Percentiles rank a stretch among this genome's conserved stretches.
Conservation (phyloP, 2,797 vertebrate species). For the Manis javanica region DNA sequence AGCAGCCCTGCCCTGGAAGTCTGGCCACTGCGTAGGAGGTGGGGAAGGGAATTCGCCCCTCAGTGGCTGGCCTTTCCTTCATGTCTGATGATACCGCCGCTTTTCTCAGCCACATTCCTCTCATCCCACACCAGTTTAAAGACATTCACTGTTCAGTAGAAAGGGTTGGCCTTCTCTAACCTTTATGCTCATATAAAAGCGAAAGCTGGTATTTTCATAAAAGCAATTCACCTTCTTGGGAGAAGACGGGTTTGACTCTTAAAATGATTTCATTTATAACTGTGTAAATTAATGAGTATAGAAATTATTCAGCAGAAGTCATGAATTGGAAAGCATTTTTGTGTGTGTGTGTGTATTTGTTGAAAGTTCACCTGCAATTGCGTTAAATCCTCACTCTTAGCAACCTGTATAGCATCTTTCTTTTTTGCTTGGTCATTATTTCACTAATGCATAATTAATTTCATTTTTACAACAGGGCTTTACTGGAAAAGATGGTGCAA, state of each 20-base stretch:
- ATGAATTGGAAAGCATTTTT: not conserved
- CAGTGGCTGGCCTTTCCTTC: not conserved
- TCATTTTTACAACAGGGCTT: constrained; percentile 91
- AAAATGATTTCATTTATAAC: constrained; percentile 30
- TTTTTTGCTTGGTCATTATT: not conserved
- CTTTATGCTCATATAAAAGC: not conserved
- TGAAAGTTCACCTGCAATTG: not conserved
- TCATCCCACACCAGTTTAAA: not conserved
- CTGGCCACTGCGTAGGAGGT: not conserved
- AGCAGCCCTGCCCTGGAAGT: not conserved
- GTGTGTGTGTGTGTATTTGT: not conserved
- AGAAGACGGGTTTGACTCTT: not conserved
- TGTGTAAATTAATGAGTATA: not conserved
- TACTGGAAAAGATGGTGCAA: constrained; percentile 94
- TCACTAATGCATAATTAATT: constrained; percentile 60
- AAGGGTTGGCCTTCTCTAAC: not conserved
- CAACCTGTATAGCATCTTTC: not conserved
- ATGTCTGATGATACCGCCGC: not conserved
- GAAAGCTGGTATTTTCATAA: not conserved
- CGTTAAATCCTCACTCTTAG: not conserved
- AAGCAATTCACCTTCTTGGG: constrained; percentile 3
- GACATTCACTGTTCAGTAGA: not conserved
- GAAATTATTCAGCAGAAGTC: constrained; percentile 1
- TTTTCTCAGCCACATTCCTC: not conserved
- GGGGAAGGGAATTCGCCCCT: not conserved